Evolutionary conservation across 2,888 invertebrate genomes (phyloP), one percentile per base, ranked within the genome.

Genomic region (Choristoneura rosaceana): DNA sequence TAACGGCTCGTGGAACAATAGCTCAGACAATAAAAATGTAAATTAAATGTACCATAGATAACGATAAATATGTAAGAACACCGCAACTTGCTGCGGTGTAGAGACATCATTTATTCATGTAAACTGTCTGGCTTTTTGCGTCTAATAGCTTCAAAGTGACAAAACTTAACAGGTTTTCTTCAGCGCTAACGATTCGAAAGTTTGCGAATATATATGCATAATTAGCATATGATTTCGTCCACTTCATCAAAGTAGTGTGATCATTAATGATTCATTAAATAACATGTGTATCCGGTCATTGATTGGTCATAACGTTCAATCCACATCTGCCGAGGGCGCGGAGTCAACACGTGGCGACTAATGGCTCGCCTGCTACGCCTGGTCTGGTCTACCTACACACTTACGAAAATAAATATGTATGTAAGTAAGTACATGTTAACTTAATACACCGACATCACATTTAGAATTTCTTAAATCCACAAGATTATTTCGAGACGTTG

Each of bases 271-370:
- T 71, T 83, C 81, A 83, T 83, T 81, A 81, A 65, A 80, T 80
- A 85, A 83, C 82, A 85, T 76, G 81, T 86, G 83, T 80, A 75
- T 75, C 77, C 80, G 77, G 76, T 74, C 78, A 81, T 79, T 79
- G 78, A 82, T 78, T 82, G 80, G 81, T 81, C 80, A 77, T 82
- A 82, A 82, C 77, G 82, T 78, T 79, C 82, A 82, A 82, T 80
- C 80, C 82, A 86, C 84, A 87, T 88, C 79, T 87, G 86, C 84
- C 79, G 81, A 82, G 84, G 81, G 79, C 81, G 81, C 77, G 81
- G 79, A 83, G 81, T 87, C 86, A 85, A 86, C 88, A 90, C 84
- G 87, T 89, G 89, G 85, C 82, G 82, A 81, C 82, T 86, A 88
- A 88, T 86, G 82, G 82, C 76, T 75, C 75, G 79, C 84, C 86